Base-by-base conservation (phyloP, 2,113 vertebrate genomes). In the Girardinichthys multiradiatus region DNA sequence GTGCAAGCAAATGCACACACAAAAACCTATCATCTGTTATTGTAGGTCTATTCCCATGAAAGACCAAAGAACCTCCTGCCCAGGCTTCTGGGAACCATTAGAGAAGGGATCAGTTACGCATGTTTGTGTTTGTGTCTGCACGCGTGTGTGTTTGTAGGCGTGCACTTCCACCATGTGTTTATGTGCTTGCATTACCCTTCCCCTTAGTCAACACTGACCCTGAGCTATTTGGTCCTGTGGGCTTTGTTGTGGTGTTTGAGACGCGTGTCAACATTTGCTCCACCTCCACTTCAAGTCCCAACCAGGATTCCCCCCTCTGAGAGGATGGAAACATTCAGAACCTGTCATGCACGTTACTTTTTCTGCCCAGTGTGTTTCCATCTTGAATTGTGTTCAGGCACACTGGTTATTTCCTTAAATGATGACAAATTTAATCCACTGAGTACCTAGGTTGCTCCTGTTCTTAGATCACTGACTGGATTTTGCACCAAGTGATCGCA, bases 1-100 rank as follows among this genome's bases (percentile, higher is more conserved):
- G 60, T 62, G 57, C 62, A 67, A 69, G 60, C 68, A 64, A 65
- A 61, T 24, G 59, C 76, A 72, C 74, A 76, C 65, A 66, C 73
- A 76, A 81, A 76, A 83, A 37, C 76, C 82, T 74, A 87, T 86
- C 90, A 90, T 90, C 87, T 87, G 89, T 90, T 90, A 85, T 84
- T 92, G 90, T 90, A 81, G 87, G 85, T 86, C 89, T 90, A 87
- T 91, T 92, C 90, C 90, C 90, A 87, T 87, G 89, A 89, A 91
- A 91, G 89, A 89, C 86, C 88, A 89, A 90, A 92, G 89, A 87
- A 85, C 84, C 87, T 90, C 83, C 79, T 81, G 76, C 89, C 73
- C 60, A 1, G 68, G 86, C 88, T 90, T 91, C 90, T 93, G 91
- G 86, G 88, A 92, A 90, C 87, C 86, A 93, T 93, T 93, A 93